Evolutionary conservation across 2,113 vertebrate genomes (phyloP).

Genomic region (Cynoglossus semilaevis): DNA sequence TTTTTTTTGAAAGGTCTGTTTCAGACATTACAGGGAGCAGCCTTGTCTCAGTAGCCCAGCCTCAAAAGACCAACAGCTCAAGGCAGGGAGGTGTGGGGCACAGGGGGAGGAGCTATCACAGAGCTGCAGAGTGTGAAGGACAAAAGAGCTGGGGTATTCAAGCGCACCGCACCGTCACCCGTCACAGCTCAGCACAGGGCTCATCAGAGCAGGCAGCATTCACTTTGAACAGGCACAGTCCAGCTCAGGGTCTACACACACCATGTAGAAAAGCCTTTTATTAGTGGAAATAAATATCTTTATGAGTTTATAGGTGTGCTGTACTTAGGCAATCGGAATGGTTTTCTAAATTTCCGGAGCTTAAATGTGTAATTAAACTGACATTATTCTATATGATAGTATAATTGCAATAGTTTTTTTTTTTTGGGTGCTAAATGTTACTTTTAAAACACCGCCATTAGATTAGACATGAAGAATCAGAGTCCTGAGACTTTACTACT

Average conservation of each 20-base stretch:
- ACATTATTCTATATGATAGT: no score
- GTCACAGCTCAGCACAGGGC: constrained; percentile 77
- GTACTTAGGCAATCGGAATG: constrained; percentile 21
- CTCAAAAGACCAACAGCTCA: constrained; percentile 72
- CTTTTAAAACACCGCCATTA: no score
- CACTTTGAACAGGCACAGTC: constrained; percentile 67
- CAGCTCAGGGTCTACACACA: constrained; percentile 44
- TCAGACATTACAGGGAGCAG: constrained; percentile 68
- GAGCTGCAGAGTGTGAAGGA: constrained; percentile 82
- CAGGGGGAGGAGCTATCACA: constrained; percentile 78
- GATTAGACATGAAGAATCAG: constrained; percentile 1
- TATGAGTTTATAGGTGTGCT: constrained; percentile 12
- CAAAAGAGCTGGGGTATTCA: constrained; percentile 80
- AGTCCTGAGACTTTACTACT: constrained; percentile 11
- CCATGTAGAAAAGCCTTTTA: constrained; percentile 16
- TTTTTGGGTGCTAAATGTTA: no score
- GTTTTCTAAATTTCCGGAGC: constrained; percentile 22
- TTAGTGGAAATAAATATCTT: constrained; percentile 6
- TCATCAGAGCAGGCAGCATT: constrained; percentile 73
- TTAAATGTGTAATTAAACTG: not conserved
- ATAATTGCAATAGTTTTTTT: no score
- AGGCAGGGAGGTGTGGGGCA: constrained; percentile 70
- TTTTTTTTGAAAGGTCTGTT: constrained; percentile 56
- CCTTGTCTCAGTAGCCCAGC: constrained; percentile 66
- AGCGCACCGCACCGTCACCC: constrained; percentile 73